Evolutionary conservation across 2,113 vertebrate genomes (phyloP).

Genomic region (Hyperoodon ampullatus): DNA sequence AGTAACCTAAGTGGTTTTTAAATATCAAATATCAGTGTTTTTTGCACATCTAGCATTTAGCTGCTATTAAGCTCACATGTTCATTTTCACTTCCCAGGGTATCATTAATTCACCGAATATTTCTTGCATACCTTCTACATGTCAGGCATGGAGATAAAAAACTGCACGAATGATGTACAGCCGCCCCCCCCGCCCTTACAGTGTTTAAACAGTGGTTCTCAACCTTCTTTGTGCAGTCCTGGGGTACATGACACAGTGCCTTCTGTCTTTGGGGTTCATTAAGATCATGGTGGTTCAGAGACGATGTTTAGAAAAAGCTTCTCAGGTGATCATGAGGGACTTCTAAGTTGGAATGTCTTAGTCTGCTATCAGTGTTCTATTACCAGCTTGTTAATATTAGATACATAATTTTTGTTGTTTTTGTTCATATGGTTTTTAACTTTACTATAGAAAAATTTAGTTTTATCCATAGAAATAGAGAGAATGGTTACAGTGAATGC

Average conservation of each 20-base stretch:
- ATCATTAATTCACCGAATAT: not conserved
- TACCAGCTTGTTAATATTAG: not conserved
- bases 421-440: conserved; percentile 18
- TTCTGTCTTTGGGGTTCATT: not conserved
- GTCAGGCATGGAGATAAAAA: not conserved
- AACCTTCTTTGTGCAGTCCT: not conserved
- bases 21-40: conserved; percentile 47
- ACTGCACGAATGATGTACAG: not conserved
- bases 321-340: not conserved
- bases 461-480: not conserved
- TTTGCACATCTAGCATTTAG: conserved; percentile 14
- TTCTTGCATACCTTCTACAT: conserved; percentile 25
- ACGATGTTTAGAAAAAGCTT: not conserved
- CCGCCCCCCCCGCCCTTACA: fast-evolving
- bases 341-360: not conserved
- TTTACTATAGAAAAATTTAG: not conserved
- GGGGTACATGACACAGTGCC: not conserved
- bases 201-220: not conserved
- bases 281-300: not conserved
- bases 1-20: not conserved
- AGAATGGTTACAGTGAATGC: not conserved
- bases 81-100: not conserved
- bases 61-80: not conserved
- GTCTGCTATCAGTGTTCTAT: not conserved
- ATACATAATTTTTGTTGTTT: not conserved